Conservation (phyloP, 2,888 invertebrate genomes). For the Polydesmus complanatus region DNA sequence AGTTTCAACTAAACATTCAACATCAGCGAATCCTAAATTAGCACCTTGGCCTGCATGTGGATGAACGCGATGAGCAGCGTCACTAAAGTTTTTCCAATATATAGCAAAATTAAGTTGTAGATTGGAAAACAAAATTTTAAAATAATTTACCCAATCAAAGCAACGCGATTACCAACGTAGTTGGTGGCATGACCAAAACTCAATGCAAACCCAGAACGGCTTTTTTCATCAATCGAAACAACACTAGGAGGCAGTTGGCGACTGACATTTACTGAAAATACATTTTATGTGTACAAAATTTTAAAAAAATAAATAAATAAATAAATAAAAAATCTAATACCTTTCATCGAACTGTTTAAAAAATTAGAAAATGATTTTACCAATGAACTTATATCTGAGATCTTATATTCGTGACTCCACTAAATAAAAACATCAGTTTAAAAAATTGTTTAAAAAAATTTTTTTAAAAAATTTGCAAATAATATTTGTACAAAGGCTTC, state of each 20-base stretch:
- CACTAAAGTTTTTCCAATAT: slow-evolving; percentile 40
- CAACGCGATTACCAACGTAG: slow-evolving; percentile 68
- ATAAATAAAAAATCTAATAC: too few relatives aligned
- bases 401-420: background rate
- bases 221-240: slow-evolving; percentile 39
- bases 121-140: background rate
- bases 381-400: background rate
- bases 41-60: slow-evolving; percentile 96
- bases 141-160: slow-evolving; percentile 60
- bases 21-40: slow-evolving; percentile 93
- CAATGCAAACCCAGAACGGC: slow-evolving; percentile 79
- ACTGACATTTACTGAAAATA: background rate
- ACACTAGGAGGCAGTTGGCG: slow-evolving; percentile 56
- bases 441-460: background rate
- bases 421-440: background rate
- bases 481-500: slow-evolving; percentile 54
- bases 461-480: background rate
- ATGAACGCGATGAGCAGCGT: slow-evolving; percentile 61
- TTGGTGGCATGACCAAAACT: slow-evolving; percentile 77
- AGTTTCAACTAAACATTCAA: slow-evolving; percentile 52
- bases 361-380: background rate
- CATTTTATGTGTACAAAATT: background rate
- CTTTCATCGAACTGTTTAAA: background rate
- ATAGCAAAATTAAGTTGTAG: slow-evolving; percentile 20
- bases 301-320: too few relatives aligned